Percentiles rank a stretch among this genome's conserved stretches.
phyloP scores from a whole-genome alignment of 2,113 vertebrate species.

The Aviceda subcristata region DNA sequence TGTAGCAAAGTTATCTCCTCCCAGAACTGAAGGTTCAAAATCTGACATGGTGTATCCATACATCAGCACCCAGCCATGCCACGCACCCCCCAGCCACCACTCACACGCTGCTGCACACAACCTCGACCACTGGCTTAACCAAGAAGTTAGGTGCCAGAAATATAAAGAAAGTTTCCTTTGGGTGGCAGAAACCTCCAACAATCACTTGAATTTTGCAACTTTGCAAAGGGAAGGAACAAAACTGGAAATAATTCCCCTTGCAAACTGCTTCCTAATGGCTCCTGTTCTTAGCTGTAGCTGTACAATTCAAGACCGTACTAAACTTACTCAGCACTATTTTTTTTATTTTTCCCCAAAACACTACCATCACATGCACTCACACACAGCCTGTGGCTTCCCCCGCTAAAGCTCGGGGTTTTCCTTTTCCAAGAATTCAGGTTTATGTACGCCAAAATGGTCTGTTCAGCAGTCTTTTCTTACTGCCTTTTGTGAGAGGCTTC shows the following conservation, averaged over 20 bases:
- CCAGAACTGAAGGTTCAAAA: not conserved
- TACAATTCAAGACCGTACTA: not conserved
- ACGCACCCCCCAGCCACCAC: not conserved
- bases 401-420: not conserved
- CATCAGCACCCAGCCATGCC: no score
- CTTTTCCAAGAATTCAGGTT: not conserved
- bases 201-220: not conserved
- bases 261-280: not conserved
- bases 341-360: not conserved
- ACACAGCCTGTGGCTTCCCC: not conserved
- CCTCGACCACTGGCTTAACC: rapidly evolving
- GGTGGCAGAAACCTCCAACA: not conserved
- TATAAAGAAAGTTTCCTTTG: not conserved
- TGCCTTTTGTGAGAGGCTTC: slow-evolving; percentile 30
- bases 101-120: not conserved
- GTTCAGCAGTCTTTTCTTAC: not conserved
- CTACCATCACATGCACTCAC: not conserved
- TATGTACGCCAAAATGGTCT: not conserved
- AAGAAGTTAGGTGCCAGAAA: not conserved
- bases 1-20: not conserved
- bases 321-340: rapidly evolving
- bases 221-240: not conserved
- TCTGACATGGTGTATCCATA: rapidly evolving
- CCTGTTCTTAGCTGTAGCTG: not conserved
- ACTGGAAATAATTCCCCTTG: not conserved